Evolutionary conservation across 2,797 vertebrate species (phyloP).

Genomic region (Cygnus olor): DNA sequence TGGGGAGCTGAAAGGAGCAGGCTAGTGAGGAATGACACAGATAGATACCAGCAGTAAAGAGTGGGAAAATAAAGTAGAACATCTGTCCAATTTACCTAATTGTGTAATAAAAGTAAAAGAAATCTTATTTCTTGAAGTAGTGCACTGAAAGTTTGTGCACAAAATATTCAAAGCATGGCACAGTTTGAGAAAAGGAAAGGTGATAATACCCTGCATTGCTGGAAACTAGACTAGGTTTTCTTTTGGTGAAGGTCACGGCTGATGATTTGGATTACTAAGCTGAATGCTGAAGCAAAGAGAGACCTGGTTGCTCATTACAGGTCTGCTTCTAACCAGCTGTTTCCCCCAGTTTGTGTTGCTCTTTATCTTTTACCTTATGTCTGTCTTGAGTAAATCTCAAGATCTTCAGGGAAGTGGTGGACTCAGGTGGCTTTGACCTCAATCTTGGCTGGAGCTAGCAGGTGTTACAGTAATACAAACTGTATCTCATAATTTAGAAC

Average conservation of each 20-base stretch:
- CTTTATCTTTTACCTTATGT: not conserved
- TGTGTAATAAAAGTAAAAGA: slow-evolving; percentile 23
- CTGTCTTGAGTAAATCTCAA: not conserved
- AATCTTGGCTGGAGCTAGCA: not conserved
- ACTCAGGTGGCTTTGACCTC: not conserved
- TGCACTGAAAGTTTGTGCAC: not conserved
- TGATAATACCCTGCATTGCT: not conserved
- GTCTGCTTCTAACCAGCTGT: not conserved
- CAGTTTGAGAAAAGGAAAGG: not conserved
- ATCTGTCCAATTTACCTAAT: slow-evolving; percentile 34
- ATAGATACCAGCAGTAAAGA: slow-evolving; percentile 26
- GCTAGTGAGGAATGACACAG: not conserved
- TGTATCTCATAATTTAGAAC: not conserved
- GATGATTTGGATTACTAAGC: not conserved
- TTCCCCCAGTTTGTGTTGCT: rapidly evolving
- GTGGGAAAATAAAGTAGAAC: not conserved
- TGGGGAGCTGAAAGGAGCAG: not conserved
- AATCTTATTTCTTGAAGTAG: not conserved
- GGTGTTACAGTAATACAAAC: not conserved
- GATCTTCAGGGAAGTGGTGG: not conserved
- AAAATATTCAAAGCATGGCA: not conserved
- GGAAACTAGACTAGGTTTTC: not conserved
- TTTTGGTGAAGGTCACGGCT: not conserved
- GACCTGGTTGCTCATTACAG: not conserved
- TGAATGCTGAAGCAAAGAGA: not conserved